Base-by-base conservation (phyloP, 1,140 invertebrate species). In the Homarus americanus region DNA sequence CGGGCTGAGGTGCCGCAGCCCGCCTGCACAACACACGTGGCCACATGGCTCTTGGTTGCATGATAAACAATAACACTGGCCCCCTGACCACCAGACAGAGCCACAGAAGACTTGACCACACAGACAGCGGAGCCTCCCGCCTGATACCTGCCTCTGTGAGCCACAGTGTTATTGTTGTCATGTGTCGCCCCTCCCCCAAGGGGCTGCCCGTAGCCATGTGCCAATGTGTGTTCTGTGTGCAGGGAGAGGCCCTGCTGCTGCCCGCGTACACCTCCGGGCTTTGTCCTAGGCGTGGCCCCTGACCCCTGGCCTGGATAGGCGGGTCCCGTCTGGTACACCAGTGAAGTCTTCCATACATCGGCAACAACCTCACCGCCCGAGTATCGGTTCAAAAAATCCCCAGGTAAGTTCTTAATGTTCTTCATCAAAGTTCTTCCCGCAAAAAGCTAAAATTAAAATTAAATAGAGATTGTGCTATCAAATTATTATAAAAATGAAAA, bases 21-120 rank as follows among this genome's bases (percentile, higher is more conserved):
- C 49, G 58, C 75, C 76, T 79, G 66, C 75, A 89, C 78, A 82
- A 80, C 86, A 88, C 86, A 80, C 87, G 36, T 28, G 53, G 44
- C 75, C 79, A 63, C 79, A 44, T 73, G 79, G 79, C 69, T 73
- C 49, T 69, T 72, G 84, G 78, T 82, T 90, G 87, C 87, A 90
- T 90, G 87, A 82, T 73, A 90, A 90, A 90, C 87, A 90, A 90
- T 90, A 90, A 90, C 87, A 90, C 87, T 89, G 87, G 87, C 87
- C 87, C 86, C 63, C 53, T 44, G 34, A 66, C 76, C 38, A 41
- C 76, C 83, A 85, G 76, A 88, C 76, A 88, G 86, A 88, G 86
- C 86, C 82, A 90, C 80, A 83, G 82, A 82, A 83, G 87, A 90
- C 80, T 80, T 90, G 80, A 76, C 79, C 80, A 82, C 82, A 90